Evolutionary conservation across 2,113 vertebrate species (phyloP), one percentile per base, ranked within the genome.

Genomic region (Megaceryle maxima): DNA sequence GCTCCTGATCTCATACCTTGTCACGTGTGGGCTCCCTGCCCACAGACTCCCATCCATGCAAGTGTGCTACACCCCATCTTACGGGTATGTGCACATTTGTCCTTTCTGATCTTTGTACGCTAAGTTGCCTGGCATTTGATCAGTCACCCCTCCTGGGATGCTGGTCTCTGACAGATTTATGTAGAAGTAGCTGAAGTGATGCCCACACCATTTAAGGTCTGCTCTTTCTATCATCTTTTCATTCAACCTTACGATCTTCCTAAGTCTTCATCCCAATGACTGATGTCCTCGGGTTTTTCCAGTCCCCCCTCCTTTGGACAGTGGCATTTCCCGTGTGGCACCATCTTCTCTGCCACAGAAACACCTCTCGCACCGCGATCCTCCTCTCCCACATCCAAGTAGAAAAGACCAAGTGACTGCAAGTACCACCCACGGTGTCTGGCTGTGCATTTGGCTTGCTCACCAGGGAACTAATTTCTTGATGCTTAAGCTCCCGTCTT

Each of bases 341-440:
- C 21, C 25, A 72, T 26, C 43, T 66, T 53, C 18, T 33, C 46
- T 72, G 72, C 53, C 48, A 59, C 28, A 66, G 77, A 51, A 73
- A 46, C 25, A 29, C 0, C 0, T 24, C 68, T 14, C 9, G 19
- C 7, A 0, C 28, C 55, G 39, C 28, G 9, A 14, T 88, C 31
- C 48, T 63, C 24, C 28, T 8, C 20, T 86, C 26, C 18, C 37
- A 44, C 4, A 11, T 10, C 28, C 12, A 28, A 66, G 69, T 66
- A 11, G 29, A 55, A 50, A 76, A 77, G 57, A 73, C 7, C 26
- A 31, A 29, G 55, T 43, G 69, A 51, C 69, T 48, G 20, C 41
- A 57, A 87, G 73, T 18, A 48, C 68, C 59, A 57, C 44, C n/a
- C 55, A 8, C 7, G 12, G 48, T 75, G 39, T 17, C 59, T 77